A percentile compares a stretch with the other conserved stretches of the same genome.
Evolutionary conservation across 2,113 vertebrate genomes (phyloP).

Genomic region (Ondatra zibethicus): DNA sequence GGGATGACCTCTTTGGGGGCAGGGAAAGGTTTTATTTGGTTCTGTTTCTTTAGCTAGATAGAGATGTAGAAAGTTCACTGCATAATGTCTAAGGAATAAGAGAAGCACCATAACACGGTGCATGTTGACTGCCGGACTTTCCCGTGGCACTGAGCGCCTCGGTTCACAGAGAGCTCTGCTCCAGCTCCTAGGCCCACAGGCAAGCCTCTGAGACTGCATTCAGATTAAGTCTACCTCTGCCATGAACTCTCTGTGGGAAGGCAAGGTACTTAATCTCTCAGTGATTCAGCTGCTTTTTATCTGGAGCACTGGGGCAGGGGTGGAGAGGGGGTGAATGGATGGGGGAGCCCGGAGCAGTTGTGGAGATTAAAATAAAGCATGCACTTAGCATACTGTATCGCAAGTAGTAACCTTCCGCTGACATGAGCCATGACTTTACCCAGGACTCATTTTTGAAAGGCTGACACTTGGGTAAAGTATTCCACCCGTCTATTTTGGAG

Average conservation of each 20-base stretch:
- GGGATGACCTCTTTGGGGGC: background rate
- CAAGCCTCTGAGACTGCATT: background rate
- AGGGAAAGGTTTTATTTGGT: background rate
- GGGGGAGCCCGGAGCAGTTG: background rate
- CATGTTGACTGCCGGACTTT: background rate
- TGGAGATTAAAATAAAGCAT: background rate
- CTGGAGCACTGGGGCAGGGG: background rate
- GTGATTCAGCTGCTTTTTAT: slow-evolving; percentile 8
- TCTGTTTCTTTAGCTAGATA: background rate
- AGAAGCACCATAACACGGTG: background rate
- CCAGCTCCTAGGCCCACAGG: background rate
- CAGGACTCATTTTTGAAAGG: background rate
- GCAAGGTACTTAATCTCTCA: background rate
- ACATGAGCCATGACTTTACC: background rate
- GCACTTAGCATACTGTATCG: background rate
- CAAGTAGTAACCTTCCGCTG: background rate
- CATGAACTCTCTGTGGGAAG: background rate
- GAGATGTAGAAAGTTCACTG: background rate
- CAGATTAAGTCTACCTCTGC: background rate
- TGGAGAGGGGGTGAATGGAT: background rate
- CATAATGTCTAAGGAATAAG: background rate
- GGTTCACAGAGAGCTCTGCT: background rate
- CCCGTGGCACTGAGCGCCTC: background rate
- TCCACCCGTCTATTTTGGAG: slow-evolving; percentile 73
- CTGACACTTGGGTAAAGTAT: slow-evolving; percentile 61